Evolutionary conservation across 2,888 invertebrate genomes (phyloP), one percentile per base, ranked within the genome.

Genomic region (Callosobruchus maculatus): DNA sequence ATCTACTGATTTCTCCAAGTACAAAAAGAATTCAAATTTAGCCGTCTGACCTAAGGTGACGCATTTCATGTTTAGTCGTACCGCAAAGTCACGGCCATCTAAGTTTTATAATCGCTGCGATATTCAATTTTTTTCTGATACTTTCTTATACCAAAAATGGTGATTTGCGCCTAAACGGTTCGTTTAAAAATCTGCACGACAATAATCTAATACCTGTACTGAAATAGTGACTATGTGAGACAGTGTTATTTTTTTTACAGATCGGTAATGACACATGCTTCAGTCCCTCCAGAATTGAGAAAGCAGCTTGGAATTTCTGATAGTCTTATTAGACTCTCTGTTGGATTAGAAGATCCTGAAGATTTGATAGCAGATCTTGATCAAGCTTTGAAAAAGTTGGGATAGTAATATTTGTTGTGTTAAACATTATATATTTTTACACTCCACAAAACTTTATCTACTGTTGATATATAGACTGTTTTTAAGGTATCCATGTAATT

Each of bases 211-310:
- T n/a, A n/a, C n/a, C n/a, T n/a, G n/a, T n/a, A n/a, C n/a, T n/a
- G n/a, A n/a, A n/a, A n/a, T n/a, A n/a, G n/a, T n/a, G n/a, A n/a
- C n/a, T n/a, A n/a, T n/a, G n/a, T n/a, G n/a, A n/a, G n/a, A n/a
- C n/a, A n/a, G n/a, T n/a, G n/a, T n/a, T 31, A 1, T 67, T 71
- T n/a, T 71, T 9, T 67, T 71, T 67, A n/a, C 30, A 95, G 95
- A 76, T 93, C 92, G 22, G 86, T 96, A 26, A 99, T 99, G 99
- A 98, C 98, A 0, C 99, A 99, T 84, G 95, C 97, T 0, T 95
- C 96, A 0, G 93, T 98, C 30, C 95, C 97, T 0, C 90, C 89
- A 73, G 92, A 92, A 70, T 92, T 94, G 78, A 89, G 96, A 77
- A 88, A 85, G 26, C 88, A 88, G 76, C 89, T 97, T 30, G 95